A percentile compares a stretch with the other conserved stretches of the same genome.
These are phyloP conservation scores for Galemys pyrenaicus DNA, from an alignment of 2,113 vertebrate species.

Conservation along the genomic window DNA sequence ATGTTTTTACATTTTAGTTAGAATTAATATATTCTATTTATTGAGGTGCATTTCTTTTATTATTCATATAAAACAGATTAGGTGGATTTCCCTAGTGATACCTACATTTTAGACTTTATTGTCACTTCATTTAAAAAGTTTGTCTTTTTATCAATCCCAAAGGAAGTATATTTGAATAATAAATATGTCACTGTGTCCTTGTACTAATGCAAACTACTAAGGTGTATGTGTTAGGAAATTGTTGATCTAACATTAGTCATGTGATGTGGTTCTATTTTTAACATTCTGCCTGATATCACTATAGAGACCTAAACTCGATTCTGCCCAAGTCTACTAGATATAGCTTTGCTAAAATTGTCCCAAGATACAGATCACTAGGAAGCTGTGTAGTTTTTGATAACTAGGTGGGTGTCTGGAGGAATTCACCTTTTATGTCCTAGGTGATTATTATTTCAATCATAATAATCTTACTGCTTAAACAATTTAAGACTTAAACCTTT, in stretches of 20 bases:
- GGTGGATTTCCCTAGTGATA: neutral
- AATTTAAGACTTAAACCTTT: neutral
- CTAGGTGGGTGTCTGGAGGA: accelerated
- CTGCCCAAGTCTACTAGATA: neutral
- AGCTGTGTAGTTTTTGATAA: neutral
- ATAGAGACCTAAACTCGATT: neutral
- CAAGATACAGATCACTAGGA: neutral
- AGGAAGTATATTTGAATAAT: neutral
- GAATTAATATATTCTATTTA: neutral
- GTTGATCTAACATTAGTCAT: neutral
- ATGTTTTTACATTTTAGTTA: neutral
- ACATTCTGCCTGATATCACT: neutral
- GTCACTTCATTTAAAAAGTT: neutral
- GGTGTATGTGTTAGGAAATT: neutral
- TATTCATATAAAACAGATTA: neutral
- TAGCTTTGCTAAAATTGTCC: neutral
- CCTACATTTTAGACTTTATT: neutral
- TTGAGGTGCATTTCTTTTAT: constrained; percentile 1
- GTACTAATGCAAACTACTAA: neutral
- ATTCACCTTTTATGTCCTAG: neutral
- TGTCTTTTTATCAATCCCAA: neutral
- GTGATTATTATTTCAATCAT: neutral
- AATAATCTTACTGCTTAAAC: neutral
- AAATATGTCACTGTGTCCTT: neutral
- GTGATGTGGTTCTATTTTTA: neutral